These are phyloP conservation scores for Pocillopora meandrina DNA, from an alignment of 92 coral and sea anemone species.

Conservation along the genomic window DNA sequence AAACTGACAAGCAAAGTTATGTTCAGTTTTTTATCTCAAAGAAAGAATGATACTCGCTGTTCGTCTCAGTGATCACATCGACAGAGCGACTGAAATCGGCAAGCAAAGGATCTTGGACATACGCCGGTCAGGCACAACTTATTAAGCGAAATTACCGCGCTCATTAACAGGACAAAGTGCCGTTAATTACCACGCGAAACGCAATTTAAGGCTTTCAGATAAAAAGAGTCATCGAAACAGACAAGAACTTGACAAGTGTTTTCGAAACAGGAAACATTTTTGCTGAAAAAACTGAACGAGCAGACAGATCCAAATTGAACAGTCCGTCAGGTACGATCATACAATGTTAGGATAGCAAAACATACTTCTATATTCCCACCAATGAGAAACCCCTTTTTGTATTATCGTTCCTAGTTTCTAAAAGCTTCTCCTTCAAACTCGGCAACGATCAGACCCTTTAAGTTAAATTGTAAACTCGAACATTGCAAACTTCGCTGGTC, in stretches of 20 bases:
- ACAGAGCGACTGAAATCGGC: background rate
- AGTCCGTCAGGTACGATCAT: conserved; percentile 18
- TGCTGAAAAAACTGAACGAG: background rate
- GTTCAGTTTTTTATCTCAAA: too few species aligned
- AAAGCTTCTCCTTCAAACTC: background rate
- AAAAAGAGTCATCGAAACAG: conserved; percentile 22
- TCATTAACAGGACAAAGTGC: background rate
- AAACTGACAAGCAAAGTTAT: background rate
- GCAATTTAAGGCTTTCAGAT: background rate
- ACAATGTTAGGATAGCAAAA: background rate
- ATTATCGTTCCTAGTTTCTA: background rate
- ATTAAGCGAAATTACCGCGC: conserved; percentile 30
- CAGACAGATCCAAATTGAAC: background rate
- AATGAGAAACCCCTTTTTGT: background rate
- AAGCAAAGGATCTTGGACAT: background rate
- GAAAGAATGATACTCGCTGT: background rate
- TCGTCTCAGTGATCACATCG: background rate
- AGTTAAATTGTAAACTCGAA: background rate
- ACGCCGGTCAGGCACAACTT: conserved; percentile 22
- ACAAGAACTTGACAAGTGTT: conserved; percentile 14
- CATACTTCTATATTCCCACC: background rate
- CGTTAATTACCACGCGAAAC: conserved; percentile 7
- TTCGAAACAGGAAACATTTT: conserved; percentile 13
- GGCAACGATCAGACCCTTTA: background rate
- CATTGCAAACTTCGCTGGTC: too few species aligned